Evolutionary conservation across 2,113 vertebrate species (phyloP).

Genomic region (Eptesicus fuscus): DNA sequence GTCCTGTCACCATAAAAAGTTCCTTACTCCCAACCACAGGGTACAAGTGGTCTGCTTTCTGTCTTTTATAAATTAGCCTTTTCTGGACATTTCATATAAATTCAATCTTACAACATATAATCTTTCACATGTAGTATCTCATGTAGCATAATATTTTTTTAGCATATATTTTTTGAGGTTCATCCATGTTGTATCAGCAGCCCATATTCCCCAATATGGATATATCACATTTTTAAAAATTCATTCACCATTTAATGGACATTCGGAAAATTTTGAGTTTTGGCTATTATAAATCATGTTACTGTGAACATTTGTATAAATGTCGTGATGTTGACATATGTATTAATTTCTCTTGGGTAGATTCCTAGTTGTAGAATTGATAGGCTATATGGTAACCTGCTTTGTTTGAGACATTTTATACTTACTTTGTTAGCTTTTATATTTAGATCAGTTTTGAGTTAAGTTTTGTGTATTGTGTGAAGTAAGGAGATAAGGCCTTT

Average conservation of each 20-base stretch:
- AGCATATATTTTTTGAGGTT: not conserved
- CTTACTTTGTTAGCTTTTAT: not conserved
- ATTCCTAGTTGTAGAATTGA: not conserved
- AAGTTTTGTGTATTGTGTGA: not conserved
- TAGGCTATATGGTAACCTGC: not conserved
- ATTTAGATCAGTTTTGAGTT: not conserved
- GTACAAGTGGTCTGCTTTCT: not conserved
- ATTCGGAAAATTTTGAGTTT: not conserved
- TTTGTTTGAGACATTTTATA: not conserved
- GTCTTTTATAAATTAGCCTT: not conserved
- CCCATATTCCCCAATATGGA: not conserved
- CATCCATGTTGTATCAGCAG: not conserved
- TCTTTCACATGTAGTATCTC: not conserved
- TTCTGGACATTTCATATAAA: not conserved
- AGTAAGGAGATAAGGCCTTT: not conserved
- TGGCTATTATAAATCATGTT: not conserved
- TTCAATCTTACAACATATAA: not conserved
- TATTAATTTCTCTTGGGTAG: not conserved
- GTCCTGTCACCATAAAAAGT: not conserved
- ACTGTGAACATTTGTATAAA: not conserved
- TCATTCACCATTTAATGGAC: not conserved
- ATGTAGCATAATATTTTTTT: not conserved
- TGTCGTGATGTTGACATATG: not conserved
- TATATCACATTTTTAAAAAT: not conserved
- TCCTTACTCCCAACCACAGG: not conserved